phyloP scores from a whole-genome alignment of 2,113 vertebrate species.

The Gadus chalcogrammus region DNA sequence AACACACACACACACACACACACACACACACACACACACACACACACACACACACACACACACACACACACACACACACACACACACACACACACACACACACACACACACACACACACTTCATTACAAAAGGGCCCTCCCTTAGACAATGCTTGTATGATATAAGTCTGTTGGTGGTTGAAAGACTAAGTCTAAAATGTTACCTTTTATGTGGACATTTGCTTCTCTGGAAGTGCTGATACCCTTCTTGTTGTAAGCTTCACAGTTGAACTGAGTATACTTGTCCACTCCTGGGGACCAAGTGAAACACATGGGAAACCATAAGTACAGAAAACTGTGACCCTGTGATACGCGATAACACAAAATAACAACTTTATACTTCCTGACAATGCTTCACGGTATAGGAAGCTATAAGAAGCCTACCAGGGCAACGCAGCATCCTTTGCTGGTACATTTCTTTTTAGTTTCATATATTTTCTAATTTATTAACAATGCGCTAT shows the following conservation, averaged over 20 bases:
- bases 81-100: too few relatives aligned
- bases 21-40: not conserved
- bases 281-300: conserved; percentile 73
- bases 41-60: not conserved
- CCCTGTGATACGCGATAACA: too few relatives aligned
- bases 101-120: not conserved
- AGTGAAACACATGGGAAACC: conserved; percentile 10
- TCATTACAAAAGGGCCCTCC: not conserved
- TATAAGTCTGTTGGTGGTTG: not conserved
- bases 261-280: conserved; percentile 83
- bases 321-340: not conserved
- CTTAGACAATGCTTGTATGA: not conserved
- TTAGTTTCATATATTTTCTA: too few relatives aligned
- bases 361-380: too few relatives aligned
- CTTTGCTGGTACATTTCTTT: too few relatives aligned
- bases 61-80: not conserved
- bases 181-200: conserved; percentile 6
- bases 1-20: not conserved
- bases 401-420: too few relatives aligned
- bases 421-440: too few relatives aligned
- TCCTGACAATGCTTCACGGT: too few relatives aligned
- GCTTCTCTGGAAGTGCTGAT: conserved; percentile 80
- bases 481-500: too few relatives aligned
- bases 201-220: conserved; percentile 90
- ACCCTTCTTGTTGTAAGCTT: conserved; percentile 86